These are phyloP conservation scores for Brachylomia viminalis DNA, from an alignment of 2,888 invertebrate species.

Conservation along the genomic window DNA sequence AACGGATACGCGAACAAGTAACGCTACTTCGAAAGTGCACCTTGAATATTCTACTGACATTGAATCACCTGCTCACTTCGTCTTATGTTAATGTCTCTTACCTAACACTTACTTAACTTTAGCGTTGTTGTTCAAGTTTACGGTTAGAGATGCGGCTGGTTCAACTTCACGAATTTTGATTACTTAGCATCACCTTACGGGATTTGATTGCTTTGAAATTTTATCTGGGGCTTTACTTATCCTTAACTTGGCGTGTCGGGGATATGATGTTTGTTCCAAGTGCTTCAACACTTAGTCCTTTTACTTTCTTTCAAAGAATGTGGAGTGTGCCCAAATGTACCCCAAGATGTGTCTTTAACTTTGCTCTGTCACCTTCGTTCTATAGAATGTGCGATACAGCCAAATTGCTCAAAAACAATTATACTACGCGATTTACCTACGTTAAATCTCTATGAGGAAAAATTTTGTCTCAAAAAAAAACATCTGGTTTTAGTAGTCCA, in stretches of 20 bases:
- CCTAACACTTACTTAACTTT: constrained; percentile 61
- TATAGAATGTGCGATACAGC: neutral
- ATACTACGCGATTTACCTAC: neutral
- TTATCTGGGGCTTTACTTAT: neutral
- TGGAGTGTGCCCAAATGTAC: too few relatives aligned
- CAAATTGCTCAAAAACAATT: neutral
- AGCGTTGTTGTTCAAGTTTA: constrained; percentile 65
- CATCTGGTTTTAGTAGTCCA: neutral
- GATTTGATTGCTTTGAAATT: constrained; percentile 17
- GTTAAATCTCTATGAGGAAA: neutral
- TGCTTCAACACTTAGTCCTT: neutral
- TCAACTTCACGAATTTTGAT: constrained; percentile 33
- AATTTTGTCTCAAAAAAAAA: neutral
- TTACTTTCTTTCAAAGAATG: neutral
- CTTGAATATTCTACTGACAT: constrained; percentile 69
- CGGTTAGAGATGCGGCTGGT: constrained; percentile 42
- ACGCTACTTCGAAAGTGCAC: constrained; percentile 65
- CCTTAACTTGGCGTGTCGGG: neutral
- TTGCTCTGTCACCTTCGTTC: too few relatives aligned
- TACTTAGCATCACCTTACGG: neutral
- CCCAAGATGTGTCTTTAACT: too few relatives aligned
- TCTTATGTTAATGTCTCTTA: constrained; percentile 69
- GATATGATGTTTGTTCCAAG: neutral
- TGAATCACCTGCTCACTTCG: constrained; percentile 66
- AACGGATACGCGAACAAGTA: constrained; percentile 50